Base-by-base conservation (phyloP, 2,113 vertebrate genomes). In the Peucedramus taeniatus region DNA sequence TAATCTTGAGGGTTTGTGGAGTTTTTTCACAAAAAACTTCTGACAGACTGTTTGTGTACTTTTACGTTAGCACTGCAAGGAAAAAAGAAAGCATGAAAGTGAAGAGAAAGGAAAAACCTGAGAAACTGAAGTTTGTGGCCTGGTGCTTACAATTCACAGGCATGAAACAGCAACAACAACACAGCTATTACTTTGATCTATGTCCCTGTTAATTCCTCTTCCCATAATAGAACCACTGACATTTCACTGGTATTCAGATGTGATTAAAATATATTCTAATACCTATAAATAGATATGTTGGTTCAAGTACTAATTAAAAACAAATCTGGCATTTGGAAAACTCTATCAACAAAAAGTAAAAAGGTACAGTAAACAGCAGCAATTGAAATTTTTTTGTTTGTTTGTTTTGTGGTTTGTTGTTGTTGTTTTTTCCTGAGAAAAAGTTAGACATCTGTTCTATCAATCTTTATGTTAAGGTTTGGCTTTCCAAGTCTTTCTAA, bases 291-390 rank as follows among this genome's bases (percentile, higher is more conserved):
- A 98, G 97, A 95, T 96, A 95, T 47, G 37, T 97, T 89, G 91
- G 42, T 97, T 97, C 85, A 95, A 97, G 69, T 85, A 87, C 83
- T 96, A 96, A 98, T 97, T 98, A 96, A 97, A 98, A 98, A 95
- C 95, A 97, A 95, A 93, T 72, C 87, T 97, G 84, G 76, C 92
- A 96, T 97, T 96, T 97, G 75, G 66, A 97, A 97, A 93, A 76
- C 69, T 74, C 44, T 75, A 92, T 91, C 93, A 98, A 98, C 88
- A 96, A 76, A 94, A 95, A 94, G 66, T 37, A 87, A 94, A 97
- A 94, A 96, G 51, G 39, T 86, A 53, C 91, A 96, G 86, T 93
- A 94, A 95, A 95, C 1, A 31, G 40, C 28, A 92, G 90, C 68
- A 95, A 68, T 30, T 19, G 3, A 78, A 82, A 72, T 15, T 53